A percentile compares a stretch with the other conserved stretches of the same genome.
Conservation (phyloP, 2,113 vertebrate genomes). For the Gasterosteus nipponicus region DNA sequence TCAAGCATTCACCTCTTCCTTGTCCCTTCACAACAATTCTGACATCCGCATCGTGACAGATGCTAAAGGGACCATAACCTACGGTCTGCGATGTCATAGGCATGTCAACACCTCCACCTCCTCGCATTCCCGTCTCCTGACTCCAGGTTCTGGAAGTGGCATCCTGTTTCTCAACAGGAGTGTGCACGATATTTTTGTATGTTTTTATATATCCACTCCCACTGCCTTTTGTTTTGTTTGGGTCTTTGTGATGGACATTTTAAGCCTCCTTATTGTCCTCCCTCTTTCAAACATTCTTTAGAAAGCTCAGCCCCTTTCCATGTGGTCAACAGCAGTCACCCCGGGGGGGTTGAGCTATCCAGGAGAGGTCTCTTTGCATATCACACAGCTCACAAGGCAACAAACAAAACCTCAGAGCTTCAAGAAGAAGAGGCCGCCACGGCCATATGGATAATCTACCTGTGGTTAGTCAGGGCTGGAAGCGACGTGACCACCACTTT, state of each 20-base stretch:
- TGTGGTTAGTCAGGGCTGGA: slow-evolving; percentile 24
- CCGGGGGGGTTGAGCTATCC: slow-evolving; percentile 52
- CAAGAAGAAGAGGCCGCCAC: slow-evolving; percentile 18
- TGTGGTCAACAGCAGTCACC: slow-evolving; percentile 44
- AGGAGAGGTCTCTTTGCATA: slow-evolving; percentile 46
- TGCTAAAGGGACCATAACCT: slow-evolving; percentile 3
- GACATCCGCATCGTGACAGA: slow-evolving; percentile 5
- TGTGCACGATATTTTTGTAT: slow-evolving; percentile 26
- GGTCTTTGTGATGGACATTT: slow-evolving; percentile 73
- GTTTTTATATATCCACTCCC: slow-evolving; percentile 13
- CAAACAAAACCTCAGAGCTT: slow-evolving; percentile 35
- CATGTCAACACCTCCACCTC: slow-evolving; percentile 16
- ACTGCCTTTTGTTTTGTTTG: slow-evolving; percentile 62
- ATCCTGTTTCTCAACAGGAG: slow-evolving; percentile 41
- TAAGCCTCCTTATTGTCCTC: slow-evolving; percentile 30
- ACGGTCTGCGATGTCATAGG: slow-evolving; percentile 22
- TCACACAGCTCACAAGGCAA: slow-evolving; percentile 60
- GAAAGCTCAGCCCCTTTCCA: slow-evolving; percentile 39
- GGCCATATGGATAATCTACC: slow-evolving; percentile 14
- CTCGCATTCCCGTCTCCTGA: slow-evolving; percentile 24
- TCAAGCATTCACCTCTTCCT: background rate
- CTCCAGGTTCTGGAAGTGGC: slow-evolving; percentile 20
- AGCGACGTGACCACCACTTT: slow-evolving; percentile 23
- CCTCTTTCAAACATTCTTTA: slow-evolving; percentile 50
- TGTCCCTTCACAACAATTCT: slow-evolving; percentile 8